Percentiles rank a stretch among this genome's conserved stretches.
phyloP scores from a whole-genome alignment of 2,888 invertebrate species.

The Nebria salina region DNA sequence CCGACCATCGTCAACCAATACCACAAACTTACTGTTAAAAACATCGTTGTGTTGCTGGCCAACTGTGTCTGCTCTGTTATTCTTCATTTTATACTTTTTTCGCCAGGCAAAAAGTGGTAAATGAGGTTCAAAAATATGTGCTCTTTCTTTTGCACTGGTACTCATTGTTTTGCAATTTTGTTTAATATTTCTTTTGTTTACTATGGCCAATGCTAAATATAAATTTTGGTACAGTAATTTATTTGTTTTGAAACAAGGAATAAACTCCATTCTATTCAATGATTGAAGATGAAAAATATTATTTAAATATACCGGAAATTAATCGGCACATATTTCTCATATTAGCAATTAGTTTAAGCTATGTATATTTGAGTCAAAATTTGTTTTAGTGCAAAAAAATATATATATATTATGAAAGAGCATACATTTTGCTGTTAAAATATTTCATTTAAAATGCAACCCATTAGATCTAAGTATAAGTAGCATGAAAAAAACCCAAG shows the following conservation, averaged over 20 bases:
- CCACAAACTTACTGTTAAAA: not conserved
- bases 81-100: constrained; percentile 1
- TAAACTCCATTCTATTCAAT: no score
- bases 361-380: not conserved
- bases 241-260: not conserved
- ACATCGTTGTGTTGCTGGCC: not conserved
- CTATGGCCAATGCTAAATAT: not conserved
- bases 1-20: not conserved
- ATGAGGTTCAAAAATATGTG: not conserved
- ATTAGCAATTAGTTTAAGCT: no score
- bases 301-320: no score
- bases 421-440: no score
- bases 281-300: no score
- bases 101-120: not conserved
- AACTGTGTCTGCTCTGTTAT: not conserved
- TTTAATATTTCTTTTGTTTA: not conserved
- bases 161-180: not conserved
- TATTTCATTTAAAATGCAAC: no score
- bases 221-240: not conserved
- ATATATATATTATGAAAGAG: no score
- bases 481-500: no score
- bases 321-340: no score
- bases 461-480: no score
- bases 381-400: not conserved
- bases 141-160: not conserved